Percentiles rank a stretch among this genome's conserved stretches.
Conservation (phyloP, 2,113 vertebrate genomes). For the Choloepus hoffmanni region DNA sequence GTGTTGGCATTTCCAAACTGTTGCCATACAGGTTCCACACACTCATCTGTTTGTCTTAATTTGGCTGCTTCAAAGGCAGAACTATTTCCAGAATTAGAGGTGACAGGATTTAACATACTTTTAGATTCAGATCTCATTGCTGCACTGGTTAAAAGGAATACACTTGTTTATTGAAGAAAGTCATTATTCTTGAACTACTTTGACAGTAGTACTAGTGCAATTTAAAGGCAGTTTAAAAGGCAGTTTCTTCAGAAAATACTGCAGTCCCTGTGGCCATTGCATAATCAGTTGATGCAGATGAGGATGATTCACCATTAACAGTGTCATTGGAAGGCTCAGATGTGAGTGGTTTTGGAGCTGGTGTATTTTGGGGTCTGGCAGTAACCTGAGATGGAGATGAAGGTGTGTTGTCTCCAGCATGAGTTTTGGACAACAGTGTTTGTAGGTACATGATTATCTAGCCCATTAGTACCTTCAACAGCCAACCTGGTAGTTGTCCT, state of each 20-base stretch:
- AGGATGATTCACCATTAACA: constrained; percentile 91
- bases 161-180: constrained; percentile 80
- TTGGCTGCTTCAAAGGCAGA: constrained; percentile 90
- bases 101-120: background rate
- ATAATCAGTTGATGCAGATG: constrained; percentile 78
- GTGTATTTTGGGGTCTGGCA: constrained; percentile 87
- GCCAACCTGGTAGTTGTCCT: constrained; percentile 89
- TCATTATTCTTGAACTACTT: constrained; percentile 77
- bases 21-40: constrained; percentile 86
- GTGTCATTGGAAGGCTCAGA: constrained; percentile 86
- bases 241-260: constrained; percentile 81
- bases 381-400: constrained; percentile 89
- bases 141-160: constrained; percentile 63
- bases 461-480: constrained; percentile 87
- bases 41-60: constrained; percentile 87
- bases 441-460: constrained; percentile 89
- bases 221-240: constrained; percentile 73
- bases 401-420: constrained; percentile 88
- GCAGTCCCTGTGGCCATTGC: constrained; percentile 75
- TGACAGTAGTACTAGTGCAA: constrained; percentile 80
- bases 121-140: constrained; percentile 79
- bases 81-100: constrained; percentile 77
- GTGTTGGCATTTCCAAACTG: constrained; percentile 88
- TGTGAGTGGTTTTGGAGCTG: constrained; percentile 88
- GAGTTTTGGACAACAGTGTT: constrained; percentile 84